These are phyloP conservation scores for Clinocottus analis DNA, from an alignment of 2,113 vertebrate genomes.

Conservation along the genomic window DNA sequence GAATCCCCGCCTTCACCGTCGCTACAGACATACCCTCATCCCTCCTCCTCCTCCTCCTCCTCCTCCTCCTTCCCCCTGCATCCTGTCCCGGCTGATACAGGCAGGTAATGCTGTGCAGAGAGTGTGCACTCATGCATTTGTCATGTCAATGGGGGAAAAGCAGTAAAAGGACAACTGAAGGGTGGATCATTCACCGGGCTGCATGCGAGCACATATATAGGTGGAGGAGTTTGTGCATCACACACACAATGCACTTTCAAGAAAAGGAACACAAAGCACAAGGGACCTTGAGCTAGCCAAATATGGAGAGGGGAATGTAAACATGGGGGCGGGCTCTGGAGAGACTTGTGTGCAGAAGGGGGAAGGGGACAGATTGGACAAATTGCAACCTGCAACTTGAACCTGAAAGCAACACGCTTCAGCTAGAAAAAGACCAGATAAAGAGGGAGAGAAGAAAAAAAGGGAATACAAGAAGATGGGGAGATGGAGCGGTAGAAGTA, in stretches of 20 bases:
- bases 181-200: slow-evolving; percentile 68
- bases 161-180: slow-evolving; percentile 25
- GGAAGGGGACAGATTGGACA: slow-evolving; percentile 58
- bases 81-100: slow-evolving; percentile 64
- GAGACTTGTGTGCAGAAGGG: slow-evolving; percentile 51
- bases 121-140: slow-evolving; percentile 61
- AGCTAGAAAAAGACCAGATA: slow-evolving; percentile 19
- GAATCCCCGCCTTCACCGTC: slow-evolving; percentile 67
- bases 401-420: slow-evolving; percentile 58
- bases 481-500: slow-evolving; percentile 31
- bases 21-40: slow-evolving; percentile 36
- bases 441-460: slow-evolving; percentile 1
- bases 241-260: slow-evolving; percentile 50
- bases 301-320: slow-evolving; percentile 86
- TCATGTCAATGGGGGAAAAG: slow-evolving; percentile 28
- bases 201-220: slow-evolving; percentile 14
- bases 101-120: slow-evolving; percentile 58
- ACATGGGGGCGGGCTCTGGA: slow-evolving; percentile 81
- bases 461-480: slow-evolving; percentile 21
- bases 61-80: slow-evolving; percentile 25
- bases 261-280: slow-evolving; percentile 45
- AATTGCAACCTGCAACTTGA: slow-evolving; percentile 78
- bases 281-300: slow-evolving; percentile 78
- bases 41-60: background rate
- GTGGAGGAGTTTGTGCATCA: slow-evolving; percentile 43